phyloP scores from a whole-genome alignment of 2,888 invertebrate species.

The Didymodactylos carnosus region DNA sequence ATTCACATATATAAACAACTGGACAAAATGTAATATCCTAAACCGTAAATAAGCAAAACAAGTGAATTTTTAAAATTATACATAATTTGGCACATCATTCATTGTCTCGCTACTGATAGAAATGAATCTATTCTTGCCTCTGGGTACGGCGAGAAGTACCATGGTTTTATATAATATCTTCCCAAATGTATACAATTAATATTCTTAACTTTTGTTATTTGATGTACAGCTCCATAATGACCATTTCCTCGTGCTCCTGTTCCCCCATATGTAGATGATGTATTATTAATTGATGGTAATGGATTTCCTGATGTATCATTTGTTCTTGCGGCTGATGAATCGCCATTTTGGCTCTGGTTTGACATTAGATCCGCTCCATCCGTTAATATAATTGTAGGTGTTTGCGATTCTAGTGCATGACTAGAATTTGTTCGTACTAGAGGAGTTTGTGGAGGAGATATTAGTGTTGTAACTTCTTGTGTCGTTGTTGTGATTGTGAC shows the following conservation, averaged over 20 bases:
- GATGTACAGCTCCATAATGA: not conserved
- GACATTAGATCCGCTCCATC: not conserved
- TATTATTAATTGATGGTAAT: not conserved
- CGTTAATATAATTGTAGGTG: not conserved
- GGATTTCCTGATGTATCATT: not conserved
- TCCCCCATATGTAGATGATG: not conserved
- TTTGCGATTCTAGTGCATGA: not conserved
- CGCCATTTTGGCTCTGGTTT: no score
- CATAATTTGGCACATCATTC: no score
- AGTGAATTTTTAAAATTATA: not conserved
- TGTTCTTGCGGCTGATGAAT: no score
- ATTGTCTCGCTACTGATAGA: no score
- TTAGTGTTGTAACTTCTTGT: no score
- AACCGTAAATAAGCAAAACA: not conserved
- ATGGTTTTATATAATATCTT: conserved; percentile 74
- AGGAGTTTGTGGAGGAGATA: not conserved
- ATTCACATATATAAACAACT: conserved; percentile 86
- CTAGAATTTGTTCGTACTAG: not conserved
- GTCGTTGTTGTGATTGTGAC: no score
- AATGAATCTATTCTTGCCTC: not conserved
- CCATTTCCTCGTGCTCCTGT: not conserved
- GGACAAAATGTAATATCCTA: conserved; percentile 29
- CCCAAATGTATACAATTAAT: conserved; percentile 93
- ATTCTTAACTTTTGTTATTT: conserved; percentile 77
- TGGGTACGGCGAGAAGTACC: conserved; percentile 99